Evolutionary conservation across 2,888 invertebrate species (phyloP), one percentile per base, ranked within the genome.

Genomic region (Antheraea yamamai): DNA sequence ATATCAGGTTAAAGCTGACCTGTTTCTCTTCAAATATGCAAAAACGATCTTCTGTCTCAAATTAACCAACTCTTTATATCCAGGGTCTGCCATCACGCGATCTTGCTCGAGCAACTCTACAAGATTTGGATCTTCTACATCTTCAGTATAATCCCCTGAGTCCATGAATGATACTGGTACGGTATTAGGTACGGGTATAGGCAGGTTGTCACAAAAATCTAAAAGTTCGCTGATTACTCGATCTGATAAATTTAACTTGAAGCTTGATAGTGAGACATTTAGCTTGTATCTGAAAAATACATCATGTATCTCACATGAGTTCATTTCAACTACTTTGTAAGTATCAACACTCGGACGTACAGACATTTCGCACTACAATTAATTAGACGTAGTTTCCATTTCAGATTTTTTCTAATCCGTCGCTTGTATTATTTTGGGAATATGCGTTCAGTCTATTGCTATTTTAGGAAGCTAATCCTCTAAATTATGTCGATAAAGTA

Each of bases 171-270:
- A 93, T 2, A 94, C 92, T 0, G 95, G 94, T 0, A 95, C 94
- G 0, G 95, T 92, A 77, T 93, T 94, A 0, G 95, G 94, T 0
- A 91, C 90, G 0, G 95, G 95, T 0, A 92, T 78, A 0, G 95
- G 95, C 0, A 95, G 81, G 77, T 93, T 95, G 81, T 95, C 95
- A 66, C 84, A 81, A 87, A 97, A 97, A 80, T 97, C 96, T 77
- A 97, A 91, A 4, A 97, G 91, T 52, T 96, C 89, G 39, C 95
- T 95, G 52, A 97, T 95, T 86, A 96, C 96, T 73, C 96, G 95
- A 85, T 98, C 97, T 0, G 97, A 97, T 58, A 97, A 90, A 89
- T 97, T 97, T 58, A 98, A 88, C 82, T 97, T 97, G 68, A 98
- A 84, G 78, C 96, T 96, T 35, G 97, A 96, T 39, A 97, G 91